Conservation (phyloP, 2,113 vertebrate species). For the Motacilla alba region DNA sequence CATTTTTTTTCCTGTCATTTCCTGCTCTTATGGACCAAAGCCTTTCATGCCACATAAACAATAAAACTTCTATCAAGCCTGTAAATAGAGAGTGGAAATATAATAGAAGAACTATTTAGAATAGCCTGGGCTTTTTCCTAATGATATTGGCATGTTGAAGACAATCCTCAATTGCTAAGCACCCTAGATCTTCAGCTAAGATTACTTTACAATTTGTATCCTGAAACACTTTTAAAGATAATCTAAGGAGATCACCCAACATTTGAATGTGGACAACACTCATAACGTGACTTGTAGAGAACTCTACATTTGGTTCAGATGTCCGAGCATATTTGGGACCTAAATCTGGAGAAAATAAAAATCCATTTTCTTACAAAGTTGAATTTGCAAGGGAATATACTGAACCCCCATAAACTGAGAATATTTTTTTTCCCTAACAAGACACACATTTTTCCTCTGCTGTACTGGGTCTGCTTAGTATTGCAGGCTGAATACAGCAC, state of each 20-base stretch:
- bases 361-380: neutral
- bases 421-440: neutral
- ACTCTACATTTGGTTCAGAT: neutral
- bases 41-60: neutral
- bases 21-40: constrained; percentile 2
- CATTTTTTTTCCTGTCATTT: neutral
- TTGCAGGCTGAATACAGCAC: neutral
- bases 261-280: neutral
- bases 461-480: neutral
- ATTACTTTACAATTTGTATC: neutral
- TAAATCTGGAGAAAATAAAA: neutral
- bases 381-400: neutral
- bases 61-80: neutral
- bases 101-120: neutral
- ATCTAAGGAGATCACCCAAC: neutral
- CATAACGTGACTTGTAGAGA: neutral
- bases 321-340: neutral
- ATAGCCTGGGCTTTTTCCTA: neutral
- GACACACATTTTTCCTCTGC: neutral
- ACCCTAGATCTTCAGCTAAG: neutral
- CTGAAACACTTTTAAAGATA: neutral
- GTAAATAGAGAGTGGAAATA: neutral
- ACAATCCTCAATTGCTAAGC: neutral
- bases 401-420: neutral
- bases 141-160: neutral